A percentile compares a stretch with the other conserved stretches of the same genome.
These are phyloP conservation scores for Oreotrochilus melanogaster DNA, from an alignment of 2,113 vertebrate genomes.

Conservation along the genomic window DNA sequence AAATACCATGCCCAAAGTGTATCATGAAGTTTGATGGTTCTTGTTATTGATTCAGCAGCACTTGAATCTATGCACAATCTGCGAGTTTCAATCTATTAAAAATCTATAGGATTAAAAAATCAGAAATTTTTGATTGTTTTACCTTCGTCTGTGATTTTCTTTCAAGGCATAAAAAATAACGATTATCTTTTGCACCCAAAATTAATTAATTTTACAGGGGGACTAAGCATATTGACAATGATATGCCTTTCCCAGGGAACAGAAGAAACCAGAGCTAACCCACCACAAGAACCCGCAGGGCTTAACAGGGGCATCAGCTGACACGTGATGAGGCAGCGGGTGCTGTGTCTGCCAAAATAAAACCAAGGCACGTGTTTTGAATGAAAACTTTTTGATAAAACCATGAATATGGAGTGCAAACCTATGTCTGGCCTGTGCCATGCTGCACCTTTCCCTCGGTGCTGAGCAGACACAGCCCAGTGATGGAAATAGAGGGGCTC, in stretches of 20 bases:
- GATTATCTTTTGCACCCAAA: neutral
- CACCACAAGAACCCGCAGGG: neutral
- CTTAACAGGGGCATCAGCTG: neutral
- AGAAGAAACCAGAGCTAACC: neutral
- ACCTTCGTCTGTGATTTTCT: neutral
- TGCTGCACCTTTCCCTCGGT: rapidly evolving
- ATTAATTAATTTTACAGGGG: neutral
- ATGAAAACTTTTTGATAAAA: neutral
- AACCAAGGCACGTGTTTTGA: neutral
- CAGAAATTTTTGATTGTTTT: neutral
- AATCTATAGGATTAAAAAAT: neutral
- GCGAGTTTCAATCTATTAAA: neutral
- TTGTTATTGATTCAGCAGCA: neutral
- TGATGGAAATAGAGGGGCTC: neutral
- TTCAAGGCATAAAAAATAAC: neutral
- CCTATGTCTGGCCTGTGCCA: neutral
- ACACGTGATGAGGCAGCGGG: neutral
- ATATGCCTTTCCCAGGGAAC: neutral
- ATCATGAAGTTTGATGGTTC: neutral
- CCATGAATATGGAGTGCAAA: neutral
- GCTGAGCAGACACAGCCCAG: rapidly evolving
- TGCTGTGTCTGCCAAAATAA: neutral
- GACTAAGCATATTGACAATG: neutral
- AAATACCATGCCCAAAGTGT: neutral
- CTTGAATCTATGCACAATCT: neutral